Base-by-base conservation (phyloP, 30 jellyfish, hydroid and myxozoan species). In the Sanderia malayensis region DNA sequence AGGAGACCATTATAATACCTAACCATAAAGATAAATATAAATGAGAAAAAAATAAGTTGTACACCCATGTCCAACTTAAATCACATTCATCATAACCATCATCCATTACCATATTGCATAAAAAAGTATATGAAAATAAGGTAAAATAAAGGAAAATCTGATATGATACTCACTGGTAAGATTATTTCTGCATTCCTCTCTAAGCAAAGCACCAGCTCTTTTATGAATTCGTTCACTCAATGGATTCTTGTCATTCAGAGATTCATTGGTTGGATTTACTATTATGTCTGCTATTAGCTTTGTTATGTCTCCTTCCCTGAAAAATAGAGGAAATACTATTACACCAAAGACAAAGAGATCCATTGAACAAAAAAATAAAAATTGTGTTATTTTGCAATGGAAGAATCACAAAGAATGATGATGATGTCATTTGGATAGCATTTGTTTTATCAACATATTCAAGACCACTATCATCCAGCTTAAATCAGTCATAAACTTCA, bases 251-350 rank as follows among this genome's bases (percentile, higher is more conserved):
- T 89, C 97, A 69, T 76, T 89, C 82, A 89, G 49, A 61, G 95
- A 68, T 67, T 89, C 97, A 76, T 89, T 89, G 11, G 97, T 82
- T 28, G 97, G 88, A 45, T 89, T 70, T 3, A 89, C 89, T 57
- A 89, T 82, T 29, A 89, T 45, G 46, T 82, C 97, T 49, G 86
- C 87, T 19, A 82, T 89, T 31, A 89, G 45, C 46, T 89, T 89
- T 23, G 97, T 89, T 11, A 84, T 84, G 55, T 89, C 97, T 31
- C 97, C 97, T 71, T 89, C 97, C 97, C 97, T 89, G 30, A 49
- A 49, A 49, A 25, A 27, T 6, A 2, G 45, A 3, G 21, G 21
- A 8, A 19, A 15, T 62, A 15, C 25, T 62, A 10, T 62, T 62
- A 15, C 17, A 62, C 26, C 60, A 18, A 9, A 63, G 61, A 63